Evolutionary conservation across 2,113 vertebrate genomes (phyloP), one percentile per base, ranked within the genome.

Genomic region (Odontophorus gujanensis): DNA sequence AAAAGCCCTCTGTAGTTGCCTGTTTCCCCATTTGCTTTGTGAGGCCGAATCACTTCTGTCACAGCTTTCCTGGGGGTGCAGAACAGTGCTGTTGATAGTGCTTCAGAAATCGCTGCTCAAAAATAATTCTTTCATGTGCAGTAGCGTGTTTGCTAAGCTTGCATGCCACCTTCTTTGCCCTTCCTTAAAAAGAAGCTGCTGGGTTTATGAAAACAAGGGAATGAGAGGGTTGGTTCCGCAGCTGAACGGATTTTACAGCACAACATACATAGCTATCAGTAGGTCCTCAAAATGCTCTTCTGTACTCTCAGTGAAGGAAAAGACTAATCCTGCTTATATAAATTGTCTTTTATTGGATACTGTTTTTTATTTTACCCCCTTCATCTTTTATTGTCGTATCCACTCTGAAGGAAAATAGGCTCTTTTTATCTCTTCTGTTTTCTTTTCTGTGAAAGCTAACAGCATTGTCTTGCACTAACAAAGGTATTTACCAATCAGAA

Each of bases 281-380:
- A 82, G 84, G 83, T 95, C 65, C 59, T 63, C 88, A 94, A 94
- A 96, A 92, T 40, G 68, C 53, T 74, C 74, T 89, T 65, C 57
- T 85, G 30, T 36, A 68, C 51, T 81, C 43, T 38, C 72, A 69
- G 43, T 81, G 81, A 90, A 92, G 88, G 73, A 95, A 81, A 95
- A 93, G 55, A 36, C 34, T 87, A 94, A 92, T 95, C 88, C 86
- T 34, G 74, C 84, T 96, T 93, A 95, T 32, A 94, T 55, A 51
- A 4, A 72, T 82, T 87, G 80, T 85, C 43, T 74, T 79, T 76
- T 13, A 68, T 65, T 78, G 69, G 65, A 91, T 81, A 53, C 28
- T 48, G 38, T 63, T 87, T 91, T 75, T 67, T 91, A 76, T 93
- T 81, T 87, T 83, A 13, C 28, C 32, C 55, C 77, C 68, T 89